Percentiles rank a stretch among this genome's conserved stretches.
These are phyloP conservation scores for Osmoderma eremita DNA, from an alignment of 2,888 invertebrate genomes.

Conservation along the genomic window DNA sequence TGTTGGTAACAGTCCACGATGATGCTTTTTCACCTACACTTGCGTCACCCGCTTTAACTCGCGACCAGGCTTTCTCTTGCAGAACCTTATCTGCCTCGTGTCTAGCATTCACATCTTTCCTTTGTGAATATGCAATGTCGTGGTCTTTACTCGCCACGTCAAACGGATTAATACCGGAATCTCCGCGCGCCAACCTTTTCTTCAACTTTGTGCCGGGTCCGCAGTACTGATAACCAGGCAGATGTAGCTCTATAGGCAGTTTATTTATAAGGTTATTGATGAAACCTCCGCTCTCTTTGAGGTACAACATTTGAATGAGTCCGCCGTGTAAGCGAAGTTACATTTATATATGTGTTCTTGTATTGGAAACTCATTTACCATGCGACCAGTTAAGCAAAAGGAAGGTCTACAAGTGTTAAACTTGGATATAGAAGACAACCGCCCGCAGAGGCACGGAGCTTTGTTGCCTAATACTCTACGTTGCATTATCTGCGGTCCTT, in stretches of 20 bases:
- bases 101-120: constrained; percentile 37
- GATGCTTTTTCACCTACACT: constrained; percentile 54
- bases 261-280: constrained; percentile 48
- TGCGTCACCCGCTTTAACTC: constrained; percentile 52
- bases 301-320: constrained; percentile 6
- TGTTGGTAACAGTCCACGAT: constrained; percentile 51
- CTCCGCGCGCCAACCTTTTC: constrained; percentile 53
- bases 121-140: neutral
- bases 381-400: constrained; percentile 4
- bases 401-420: neutral
- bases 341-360: too few relatives aligned
- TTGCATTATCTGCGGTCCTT: too few relatives aligned
- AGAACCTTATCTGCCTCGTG: constrained; percentile 57
- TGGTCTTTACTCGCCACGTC: constrained; percentile 33
- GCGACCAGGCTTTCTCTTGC: constrained; percentile 53
- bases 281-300: constrained; percentile 42
- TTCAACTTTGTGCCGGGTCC: constrained; percentile 51
- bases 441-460: neutral
- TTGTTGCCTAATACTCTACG: neutral
- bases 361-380: too few relatives aligned
- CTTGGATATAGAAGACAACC: neutral
- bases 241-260: constrained; percentile 49
- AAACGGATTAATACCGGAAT: constrained; percentile 53
- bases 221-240: constrained; percentile 51
- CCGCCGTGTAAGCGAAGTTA: neutral